Evolutionary conservation across 2,797 vertebrate genomes (phyloP).

Genomic region (Gorsachius magnificus): DNA sequence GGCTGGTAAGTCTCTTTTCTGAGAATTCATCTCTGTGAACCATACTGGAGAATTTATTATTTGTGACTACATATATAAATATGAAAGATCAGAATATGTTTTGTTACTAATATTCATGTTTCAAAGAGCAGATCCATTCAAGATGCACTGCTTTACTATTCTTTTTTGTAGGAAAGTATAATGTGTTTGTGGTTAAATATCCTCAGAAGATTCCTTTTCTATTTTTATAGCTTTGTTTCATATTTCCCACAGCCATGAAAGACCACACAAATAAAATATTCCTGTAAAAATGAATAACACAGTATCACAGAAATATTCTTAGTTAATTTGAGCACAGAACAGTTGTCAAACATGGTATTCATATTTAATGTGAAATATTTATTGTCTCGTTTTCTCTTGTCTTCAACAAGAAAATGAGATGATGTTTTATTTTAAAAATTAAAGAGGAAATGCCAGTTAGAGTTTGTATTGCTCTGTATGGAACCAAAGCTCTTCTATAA

Average conservation of each 20-base stretch:
- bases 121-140: not conserved
- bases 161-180: not conserved
- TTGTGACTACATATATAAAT: not conserved
- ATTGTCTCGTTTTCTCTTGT: constrained; percentile 15
- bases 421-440: constrained; percentile 31
- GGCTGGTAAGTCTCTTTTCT: not conserved
- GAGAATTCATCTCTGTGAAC: not conserved
- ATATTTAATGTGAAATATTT: constrained; percentile 40
- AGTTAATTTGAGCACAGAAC: constrained; percentile 29
- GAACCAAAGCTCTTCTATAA: not conserved
- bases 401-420: constrained; percentile 34
- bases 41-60: not conserved
- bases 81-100: not conserved
- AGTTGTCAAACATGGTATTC: constrained; percentile 22
- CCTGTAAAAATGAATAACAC: constrained; percentile 17
- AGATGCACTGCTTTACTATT: not conserved
- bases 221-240: constrained; percentile 24
- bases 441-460: constrained; percentile 37
- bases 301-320: constrained; percentile 53
- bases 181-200: constrained; percentile 43
- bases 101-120: not conserved
- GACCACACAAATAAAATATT: constrained; percentile 53
- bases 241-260: constrained; percentile 38
- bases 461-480: not conserved
- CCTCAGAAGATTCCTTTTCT: not conserved